These are phyloP conservation scores for Coleophora flavipennella DNA, from an alignment of 2,888 invertebrate species.

Conservation along the genomic window DNA sequence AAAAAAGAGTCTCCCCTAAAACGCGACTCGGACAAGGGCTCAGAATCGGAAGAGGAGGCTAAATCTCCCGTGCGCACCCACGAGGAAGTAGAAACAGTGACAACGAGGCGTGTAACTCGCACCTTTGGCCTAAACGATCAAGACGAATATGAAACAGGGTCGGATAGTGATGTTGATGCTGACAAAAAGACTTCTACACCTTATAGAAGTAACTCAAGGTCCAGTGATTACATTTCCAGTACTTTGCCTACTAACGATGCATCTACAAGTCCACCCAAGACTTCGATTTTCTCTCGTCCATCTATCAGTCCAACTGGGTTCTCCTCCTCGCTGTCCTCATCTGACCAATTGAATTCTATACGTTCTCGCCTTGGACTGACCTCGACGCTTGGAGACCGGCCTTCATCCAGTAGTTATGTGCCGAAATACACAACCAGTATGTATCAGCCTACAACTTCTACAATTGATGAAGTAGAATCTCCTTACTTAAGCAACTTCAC, in stretches of 20 bases:
- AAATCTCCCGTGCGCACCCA: constrained; percentile 53
- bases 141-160: constrained; percentile 79
- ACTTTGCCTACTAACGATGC: constrained; percentile 44
- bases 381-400: constrained; percentile 48
- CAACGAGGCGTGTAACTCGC: constrained; percentile 65
- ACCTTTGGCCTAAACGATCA: constrained; percentile 55
- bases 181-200: constrained; percentile 54
- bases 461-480: constrained; percentile 72
- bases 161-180: constrained; percentile 77
- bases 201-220: constrained; percentile 48
- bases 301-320: constrained; percentile 45
- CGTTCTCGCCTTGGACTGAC: constrained; percentile 71
- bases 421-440: constrained; percentile 39
- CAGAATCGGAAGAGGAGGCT: constrained; percentile 56
- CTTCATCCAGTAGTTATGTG: constrained; percentile 38
- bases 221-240: constrained; percentile 59
- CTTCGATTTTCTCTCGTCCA: constrained; percentile 56
- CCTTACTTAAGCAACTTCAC: constrained; percentile 82
- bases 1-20: constrained; percentile 57
- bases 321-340: constrained; percentile 44
- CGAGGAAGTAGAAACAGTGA: constrained; percentile 65
- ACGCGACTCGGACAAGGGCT: constrained; percentile 54
- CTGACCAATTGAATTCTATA: constrained; percentile 73
- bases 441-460: constrained; percentile 50
- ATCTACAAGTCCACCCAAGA: constrained; percentile 45